Base-by-base conservation (phyloP, 1,140 invertebrate species). In the Goniozus legneri region DNA sequence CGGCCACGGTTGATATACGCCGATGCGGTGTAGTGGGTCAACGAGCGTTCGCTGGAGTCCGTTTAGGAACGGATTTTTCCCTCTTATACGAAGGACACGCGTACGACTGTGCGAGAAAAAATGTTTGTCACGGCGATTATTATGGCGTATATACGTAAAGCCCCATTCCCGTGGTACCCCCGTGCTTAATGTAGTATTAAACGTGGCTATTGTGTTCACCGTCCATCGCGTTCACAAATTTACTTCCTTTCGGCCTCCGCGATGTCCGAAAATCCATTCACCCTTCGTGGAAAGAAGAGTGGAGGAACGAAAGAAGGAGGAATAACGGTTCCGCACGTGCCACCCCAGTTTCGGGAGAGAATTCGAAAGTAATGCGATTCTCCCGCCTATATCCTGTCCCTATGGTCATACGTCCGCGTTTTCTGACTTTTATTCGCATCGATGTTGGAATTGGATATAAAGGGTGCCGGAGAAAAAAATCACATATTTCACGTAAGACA, bases 181-280 rank as follows among this genome's bases (percentile, higher is more conserved):
- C 47, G 48, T 66, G 66, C 50, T 58, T 62, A 71, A 71, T 71
- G 67, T 69, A 63, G 59, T 69, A 67, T 69, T 59, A 69, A 71
- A 71, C 67, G 63, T 60, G 51, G 32, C 52, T 38, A 69, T 69
- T 69, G 67, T 67, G 40, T 41, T 49, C 38, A 38, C 21, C 53
- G 60, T 58, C 62, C 56, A 62, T 66, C 52, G 64, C 47, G 48
- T 55, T 68, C 52, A 60, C 64, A 62, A 64, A 69, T 67, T 65
- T 58, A 59, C 54, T 69, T 69, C 62, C 64, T 56, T 31, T n/a
- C n/a, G 37, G 44, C 20, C 47, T 41, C 50, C 44, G 43, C 36
- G 18, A 16, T 38, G 43, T 41, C 31, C 51, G 35, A 12, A 48
- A 34, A 13, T 53, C 13, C 39, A 8, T 37, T 15, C 44, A 33